These are phyloP conservation scores for Tenebrosternarchus preto DNA, from an alignment of 2,113 vertebrate species.

Conservation along the genomic window DNA sequence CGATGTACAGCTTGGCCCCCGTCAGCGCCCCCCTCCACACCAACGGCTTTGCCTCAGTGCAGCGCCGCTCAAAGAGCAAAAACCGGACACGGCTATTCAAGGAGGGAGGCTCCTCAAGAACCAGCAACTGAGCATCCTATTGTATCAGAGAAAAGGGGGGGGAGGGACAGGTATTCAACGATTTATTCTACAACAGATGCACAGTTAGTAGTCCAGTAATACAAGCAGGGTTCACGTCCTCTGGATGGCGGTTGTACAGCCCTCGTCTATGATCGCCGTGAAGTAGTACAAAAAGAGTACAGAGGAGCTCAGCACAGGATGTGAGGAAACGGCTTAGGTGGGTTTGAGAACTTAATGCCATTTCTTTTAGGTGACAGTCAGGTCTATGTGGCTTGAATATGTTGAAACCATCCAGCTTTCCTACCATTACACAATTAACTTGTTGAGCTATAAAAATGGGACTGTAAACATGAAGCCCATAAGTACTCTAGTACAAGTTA, in stretches of 20 bases:
- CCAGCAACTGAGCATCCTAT: constrained; percentile 94
- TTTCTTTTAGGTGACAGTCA: background rate
- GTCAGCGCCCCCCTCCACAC: constrained; percentile 90
- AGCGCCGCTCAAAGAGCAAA: constrained; percentile 86
- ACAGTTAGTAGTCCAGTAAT: background rate
- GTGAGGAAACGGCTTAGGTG: background rate
- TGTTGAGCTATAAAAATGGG: background rate
- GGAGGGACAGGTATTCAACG: background rate
- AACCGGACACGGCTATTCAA: constrained; percentile 84
- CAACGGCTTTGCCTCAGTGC: constrained; percentile 83
- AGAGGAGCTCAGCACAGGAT: background rate
- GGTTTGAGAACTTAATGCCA: background rate
- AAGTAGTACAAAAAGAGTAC: background rate
- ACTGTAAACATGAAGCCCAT: too few relatives aligned
- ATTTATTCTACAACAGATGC: background rate
- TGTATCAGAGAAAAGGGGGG: background rate
- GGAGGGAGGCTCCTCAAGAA: constrained; percentile 90
- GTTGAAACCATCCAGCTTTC: background rate
- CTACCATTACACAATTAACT: background rate
- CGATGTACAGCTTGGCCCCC: constrained; percentile 85
- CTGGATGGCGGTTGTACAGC: background rate
- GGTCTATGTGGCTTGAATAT: background rate
- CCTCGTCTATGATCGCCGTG: too few relatives aligned
- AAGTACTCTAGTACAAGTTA: too few relatives aligned
- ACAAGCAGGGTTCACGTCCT: background rate